phyloP scores from a whole-genome alignment of 2,113 vertebrate genomes.

The Prochilodus magdalenae region DNA sequence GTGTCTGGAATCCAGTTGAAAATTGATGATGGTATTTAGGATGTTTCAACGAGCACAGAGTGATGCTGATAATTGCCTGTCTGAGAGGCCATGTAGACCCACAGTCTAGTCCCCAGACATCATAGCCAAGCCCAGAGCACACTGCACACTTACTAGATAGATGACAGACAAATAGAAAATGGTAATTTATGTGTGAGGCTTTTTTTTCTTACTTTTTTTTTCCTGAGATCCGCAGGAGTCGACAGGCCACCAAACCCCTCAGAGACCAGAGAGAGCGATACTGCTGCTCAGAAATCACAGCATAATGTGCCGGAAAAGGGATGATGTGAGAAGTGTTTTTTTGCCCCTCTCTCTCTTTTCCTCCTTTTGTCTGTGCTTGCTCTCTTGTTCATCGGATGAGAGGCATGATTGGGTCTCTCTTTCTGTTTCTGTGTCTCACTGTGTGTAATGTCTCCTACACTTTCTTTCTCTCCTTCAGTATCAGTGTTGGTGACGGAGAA shows the following conservation, averaged over 20 bases:
- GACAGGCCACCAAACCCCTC: conserved; percentile 55
- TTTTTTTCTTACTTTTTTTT: conserved; percentile 61
- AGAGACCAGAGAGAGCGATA: conserved; percentile 59
- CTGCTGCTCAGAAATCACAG: conserved; percentile 61
- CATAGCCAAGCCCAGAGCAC: conserved; percentile 55
- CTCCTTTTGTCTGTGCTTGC: conserved; percentile 20
- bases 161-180: conserved; percentile 69
- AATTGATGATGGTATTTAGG: conserved; percentile 48
- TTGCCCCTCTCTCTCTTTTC: neutral
- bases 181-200: conserved; percentile 67
- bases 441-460: conserved; percentile 18
- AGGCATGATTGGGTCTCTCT: conserved; percentile 30
- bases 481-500: conserved; percentile 63
- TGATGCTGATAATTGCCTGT: conserved; percentile 64
- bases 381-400: conserved; percentile 21
- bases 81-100: conserved; percentile 58
- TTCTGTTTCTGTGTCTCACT: conserved; percentile 15
- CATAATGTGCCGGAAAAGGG: conserved; percentile 60
- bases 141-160: conserved; percentile 51
- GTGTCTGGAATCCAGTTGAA: conserved; percentile 37
- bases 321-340: conserved; percentile 41
- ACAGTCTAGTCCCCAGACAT: conserved; percentile 67
- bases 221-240: conserved; percentile 56
- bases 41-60: conserved; percentile 58
- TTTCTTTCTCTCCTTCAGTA: conserved; percentile 29